A percentile compares a stretch with the other conserved stretches of the same genome.
phyloP scores from a whole-genome alignment of 1,140 invertebrate species.

The Trinorchestia longiramus region DNA sequence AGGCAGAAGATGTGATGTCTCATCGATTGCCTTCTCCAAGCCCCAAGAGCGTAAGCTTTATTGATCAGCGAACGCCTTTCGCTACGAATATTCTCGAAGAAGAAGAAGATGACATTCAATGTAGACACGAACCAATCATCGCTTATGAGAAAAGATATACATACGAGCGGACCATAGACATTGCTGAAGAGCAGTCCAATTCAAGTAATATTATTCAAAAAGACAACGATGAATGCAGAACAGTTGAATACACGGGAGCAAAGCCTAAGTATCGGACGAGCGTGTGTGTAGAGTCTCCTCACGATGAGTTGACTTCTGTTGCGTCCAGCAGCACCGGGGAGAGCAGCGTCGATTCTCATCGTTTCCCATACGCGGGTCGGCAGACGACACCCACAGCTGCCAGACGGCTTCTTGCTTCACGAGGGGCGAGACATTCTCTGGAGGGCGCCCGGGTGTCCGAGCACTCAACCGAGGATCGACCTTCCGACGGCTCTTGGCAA shows the following conservation, averaged over 20 bases:
- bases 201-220: neutral
- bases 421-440: constrained; percentile 33
- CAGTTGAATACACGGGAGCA: neutral
- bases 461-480: constrained; percentile 46
- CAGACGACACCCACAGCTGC: constrained; percentile 23
- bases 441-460: constrained; percentile 49
- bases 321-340: constrained; percentile 52
- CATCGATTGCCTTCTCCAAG: constrained; percentile 52
- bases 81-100: neutral
- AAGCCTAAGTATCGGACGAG: neutral
- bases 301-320: constrained; percentile 5
- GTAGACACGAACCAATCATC: neutral
- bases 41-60: constrained; percentile 40
- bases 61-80: constrained; percentile 9
- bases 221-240: neutral
- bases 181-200: neutral
- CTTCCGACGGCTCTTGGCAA: constrained; percentile 31
- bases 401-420: constrained; percentile 49
- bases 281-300: neutral
- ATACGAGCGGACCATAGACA: neutral
- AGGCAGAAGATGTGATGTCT: constrained; percentile 32
- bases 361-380: constrained; percentile 48
- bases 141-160: neutral
- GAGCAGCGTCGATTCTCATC: constrained; percentile 56
- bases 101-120: neutral